phyloP scores from a whole-genome alignment of 2,888 invertebrate genomes.

The Diabrotica balteata region DNA sequence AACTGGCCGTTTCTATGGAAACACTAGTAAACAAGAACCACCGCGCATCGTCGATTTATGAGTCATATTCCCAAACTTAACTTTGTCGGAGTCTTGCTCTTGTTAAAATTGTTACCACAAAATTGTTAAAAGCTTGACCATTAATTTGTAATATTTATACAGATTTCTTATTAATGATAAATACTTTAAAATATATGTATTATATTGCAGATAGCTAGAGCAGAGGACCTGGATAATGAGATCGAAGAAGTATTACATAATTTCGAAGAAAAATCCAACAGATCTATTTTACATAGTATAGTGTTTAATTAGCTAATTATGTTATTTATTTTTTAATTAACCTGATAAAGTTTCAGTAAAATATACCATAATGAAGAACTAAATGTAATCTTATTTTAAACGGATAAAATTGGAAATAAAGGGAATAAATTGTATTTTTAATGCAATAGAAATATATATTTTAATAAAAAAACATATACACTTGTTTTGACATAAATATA shows the following conservation, averaged over 20 bases:
- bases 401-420: constrained; percentile 20
- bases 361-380: constrained; percentile 13
- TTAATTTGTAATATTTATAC: too few species aligned
- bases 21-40: too few species aligned
- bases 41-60: too few species aligned
- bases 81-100: too few species aligned
- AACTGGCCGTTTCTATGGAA: too few species aligned
- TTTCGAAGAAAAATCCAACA: constrained; percentile 87
- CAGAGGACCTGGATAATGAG: constrained; percentile 95
- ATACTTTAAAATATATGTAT: neutral
- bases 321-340: neutral
- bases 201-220: constrained; percentile 76
- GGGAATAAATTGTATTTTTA: constrained; percentile 28
- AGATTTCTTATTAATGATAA: too few species aligned
- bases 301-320: constrained; percentile 78
- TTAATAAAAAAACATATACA: neutral
- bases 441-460: constrained; percentile 24
- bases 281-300: constrained; percentile 91
- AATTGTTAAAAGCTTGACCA: too few species aligned
- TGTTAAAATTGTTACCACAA: too few species aligned
- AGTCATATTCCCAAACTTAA: too few species aligned
- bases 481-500: neutral
- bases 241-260: constrained; percentile 95
- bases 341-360: constrained; percentile 5
- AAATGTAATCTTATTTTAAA: constrained; percentile 23